Evolutionary conservation across 2,888 invertebrate species (phyloP).

Genomic region (Sphecodes monilicornis): DNA sequence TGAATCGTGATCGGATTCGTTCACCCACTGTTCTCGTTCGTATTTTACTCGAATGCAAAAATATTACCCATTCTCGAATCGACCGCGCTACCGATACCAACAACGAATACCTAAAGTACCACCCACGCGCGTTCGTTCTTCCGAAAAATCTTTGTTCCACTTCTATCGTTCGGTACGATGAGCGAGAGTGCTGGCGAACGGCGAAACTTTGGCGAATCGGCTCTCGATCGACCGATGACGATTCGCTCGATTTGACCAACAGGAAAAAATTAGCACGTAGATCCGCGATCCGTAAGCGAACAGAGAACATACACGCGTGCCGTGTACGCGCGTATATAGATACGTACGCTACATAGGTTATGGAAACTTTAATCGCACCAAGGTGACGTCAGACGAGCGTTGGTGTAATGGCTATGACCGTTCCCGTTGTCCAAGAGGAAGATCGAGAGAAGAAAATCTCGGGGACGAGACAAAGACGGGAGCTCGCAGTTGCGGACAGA

Average conservation of each 20-base stretch:
- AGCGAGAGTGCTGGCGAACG: not conserved
- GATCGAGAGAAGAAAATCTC: conserved; percentile 57
- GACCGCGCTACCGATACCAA: not conserved
- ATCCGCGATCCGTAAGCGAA: not conserved
- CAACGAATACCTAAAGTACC: not conserved
- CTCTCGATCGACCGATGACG: not conserved
- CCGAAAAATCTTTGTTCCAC: not conserved
- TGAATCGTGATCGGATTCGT: conserved; percentile 5
- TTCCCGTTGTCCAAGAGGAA: conserved; percentile 66
- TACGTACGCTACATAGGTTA: not conserved
- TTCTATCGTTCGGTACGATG: not conserved
- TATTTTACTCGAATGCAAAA: not conserved
- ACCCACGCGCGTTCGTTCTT: not conserved
- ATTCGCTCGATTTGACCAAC: not conserved
- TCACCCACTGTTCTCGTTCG: not conserved
- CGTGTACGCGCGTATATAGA: too few relatives aligned
- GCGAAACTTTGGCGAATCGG: not conserved
- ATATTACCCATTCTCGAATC: not conserved
- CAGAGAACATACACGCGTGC: not conserved
- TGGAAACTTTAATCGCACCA: conserved; percentile 33
- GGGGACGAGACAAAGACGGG: conserved; percentile 24
- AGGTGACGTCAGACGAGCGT: conserved; percentile 76
- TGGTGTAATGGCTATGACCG: conserved; percentile 76
- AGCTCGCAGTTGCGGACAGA: conserved; percentile 19
- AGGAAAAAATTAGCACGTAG: not conserved